A percentile compares a stretch with the other conserved stretches of the same genome.
Conservation (phyloP, 1,140 invertebrate genomes). For the Microplitis mediator region DNA sequence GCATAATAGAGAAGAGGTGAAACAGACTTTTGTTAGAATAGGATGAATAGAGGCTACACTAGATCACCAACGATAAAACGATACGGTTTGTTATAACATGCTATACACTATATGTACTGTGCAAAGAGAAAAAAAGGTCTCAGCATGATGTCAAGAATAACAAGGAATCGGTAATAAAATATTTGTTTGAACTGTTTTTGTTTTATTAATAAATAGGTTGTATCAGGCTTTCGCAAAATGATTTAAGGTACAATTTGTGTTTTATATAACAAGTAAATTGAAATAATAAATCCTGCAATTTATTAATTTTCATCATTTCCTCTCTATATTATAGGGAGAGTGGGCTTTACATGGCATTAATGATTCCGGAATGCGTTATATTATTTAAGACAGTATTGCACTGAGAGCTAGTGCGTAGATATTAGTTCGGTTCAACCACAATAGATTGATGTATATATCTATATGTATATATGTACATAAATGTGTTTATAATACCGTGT, state of each 20-base stretch:
- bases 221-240: too few species aligned
- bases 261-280: too few species aligned
- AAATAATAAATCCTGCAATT: too few species aligned
- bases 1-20: too few species aligned
- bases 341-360: too few species aligned
- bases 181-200: background rate
- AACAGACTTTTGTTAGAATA: too few species aligned
- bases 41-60: too few species aligned
- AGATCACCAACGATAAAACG: conserved; percentile 7
- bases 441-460: background rate
- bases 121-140: background rate
- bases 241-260: too few species aligned
- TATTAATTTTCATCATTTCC: too few species aligned
- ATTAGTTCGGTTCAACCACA: background rate
- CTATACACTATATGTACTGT: background rate
- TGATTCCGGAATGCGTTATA: too few species aligned
- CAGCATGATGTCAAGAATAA: conserved; percentile 1
- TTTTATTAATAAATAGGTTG: too few species aligned
- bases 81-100: background rate
- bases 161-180: background rate
- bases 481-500: background rate
- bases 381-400: background rate
- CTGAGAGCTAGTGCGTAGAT: conserved; percentile 32
- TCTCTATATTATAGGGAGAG: too few species aligned
- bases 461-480: background rate